These are phyloP conservation scores for Pandemis corylana DNA, from an alignment of 2,888 invertebrate genomes.

Conservation along the genomic window DNA sequence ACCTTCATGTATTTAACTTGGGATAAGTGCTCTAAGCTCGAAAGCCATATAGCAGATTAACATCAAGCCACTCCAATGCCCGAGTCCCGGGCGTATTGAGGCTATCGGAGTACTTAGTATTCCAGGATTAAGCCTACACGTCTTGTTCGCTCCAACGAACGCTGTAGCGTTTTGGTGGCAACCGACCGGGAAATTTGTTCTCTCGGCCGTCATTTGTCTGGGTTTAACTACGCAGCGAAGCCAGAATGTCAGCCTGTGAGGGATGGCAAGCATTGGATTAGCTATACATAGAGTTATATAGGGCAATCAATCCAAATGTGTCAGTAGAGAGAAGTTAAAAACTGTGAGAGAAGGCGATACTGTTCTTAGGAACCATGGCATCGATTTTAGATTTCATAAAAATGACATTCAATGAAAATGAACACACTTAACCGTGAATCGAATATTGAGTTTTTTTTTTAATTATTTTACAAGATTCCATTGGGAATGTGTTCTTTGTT, in stretches of 20 bases:
- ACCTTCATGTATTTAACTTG: neutral
- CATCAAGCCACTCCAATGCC: neutral
- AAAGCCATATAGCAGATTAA: slow-evolving; percentile 8
- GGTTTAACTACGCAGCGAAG: slow-evolving; percentile 5
- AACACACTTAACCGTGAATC: too few relatives aligned
- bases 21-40: neutral
- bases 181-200: slow-evolving; percentile 8
- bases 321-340: neutral
- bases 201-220: slow-evolving; percentile 18
- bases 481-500: too few relatives aligned
- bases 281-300: neutral
- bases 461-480: too few relatives aligned
- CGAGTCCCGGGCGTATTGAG: neutral
- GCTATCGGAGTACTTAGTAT: slow-evolving; percentile 14
- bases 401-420: too few relatives aligned
- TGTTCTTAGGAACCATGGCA: too few relatives aligned
- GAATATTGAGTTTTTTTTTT: too few relatives aligned
- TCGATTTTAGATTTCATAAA: too few relatives aligned
- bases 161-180: slow-evolving; percentile 6
- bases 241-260: neutral
- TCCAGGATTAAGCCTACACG: slow-evolving; percentile 16
- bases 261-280: neutral
- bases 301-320: neutral
- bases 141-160: slow-evolving; percentile 10
- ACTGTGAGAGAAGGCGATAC: too few relatives aligned